Evolutionary conservation across 2,113 vertebrate genomes (phyloP), one percentile per base, ranked within the genome.

Genomic region (Neodontobutis hainanensis): DNA sequence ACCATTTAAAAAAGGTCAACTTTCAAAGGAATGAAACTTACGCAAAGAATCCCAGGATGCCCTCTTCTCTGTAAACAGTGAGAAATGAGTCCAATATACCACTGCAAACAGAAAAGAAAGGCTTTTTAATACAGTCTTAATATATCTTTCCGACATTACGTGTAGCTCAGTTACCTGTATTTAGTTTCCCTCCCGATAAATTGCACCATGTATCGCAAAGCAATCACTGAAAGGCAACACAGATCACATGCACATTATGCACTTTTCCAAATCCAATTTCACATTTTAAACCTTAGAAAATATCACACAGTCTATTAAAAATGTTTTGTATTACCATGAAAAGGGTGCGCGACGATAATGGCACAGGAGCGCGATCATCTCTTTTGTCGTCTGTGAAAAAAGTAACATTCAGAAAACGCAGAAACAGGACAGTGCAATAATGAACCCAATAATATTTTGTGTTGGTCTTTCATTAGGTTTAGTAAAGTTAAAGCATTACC

Each of bases 311-410:
- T 27, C 19, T 27, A 27, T 27, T 27, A 1, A 27, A 27, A 27
- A 1, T 5, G 10, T 44, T 0, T 4, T 0, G 42, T 11, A 48
- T 0, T 94, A 97, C 97, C 96, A 0, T 99, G 96, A 61, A 99
- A 98, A 48, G 97, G 97, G 76, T 98, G 96, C 12, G 97, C 98
- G 89, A 99, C 91, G 19, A 99, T 80, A 0, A 97, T 95, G 88
- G 97, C 96, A 2, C 96, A 96, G 0, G 95, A 98, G 35, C 96
- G 97, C 97, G 0, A 98, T 90, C 96, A 99, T 99, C 92, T 99
- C 97, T 74, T 90, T 95, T 68, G 95, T 95, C 5, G 96, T 99
- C 97, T 99, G 89, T 36, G 53, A 68, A 34, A 11, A 47, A 35
- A 36, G 11, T 27, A 1, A 27, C 19, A 27, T 27, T 27, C 19